A percentile compares a stretch with the other conserved stretches of the same genome.
Conservation (phyloP, 2,797 vertebrate species). For the Gambelia wislizenii region DNA sequence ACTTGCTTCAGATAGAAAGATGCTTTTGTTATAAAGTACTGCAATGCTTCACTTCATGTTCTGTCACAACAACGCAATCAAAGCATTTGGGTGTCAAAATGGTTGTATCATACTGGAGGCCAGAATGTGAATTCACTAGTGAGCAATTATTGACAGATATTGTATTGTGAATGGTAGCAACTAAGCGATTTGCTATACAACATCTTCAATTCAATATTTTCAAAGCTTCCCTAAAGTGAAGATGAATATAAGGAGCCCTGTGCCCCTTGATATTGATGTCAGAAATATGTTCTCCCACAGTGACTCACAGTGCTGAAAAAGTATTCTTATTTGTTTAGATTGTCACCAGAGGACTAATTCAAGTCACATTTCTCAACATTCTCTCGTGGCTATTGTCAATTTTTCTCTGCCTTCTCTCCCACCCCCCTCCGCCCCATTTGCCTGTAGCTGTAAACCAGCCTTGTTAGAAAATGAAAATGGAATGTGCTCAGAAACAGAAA, state of each 20-base stretch:
- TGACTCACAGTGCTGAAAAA: not conserved
- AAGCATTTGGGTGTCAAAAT: not conserved
- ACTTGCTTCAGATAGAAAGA: not conserved
- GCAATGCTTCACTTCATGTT: not conserved
- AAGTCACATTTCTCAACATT: not conserved
- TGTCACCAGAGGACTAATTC: slow-evolving; percentile 6
- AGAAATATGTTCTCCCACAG: slow-evolving; percentile 18
- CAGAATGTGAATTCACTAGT: not conserved
- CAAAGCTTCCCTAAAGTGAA: not conserved
- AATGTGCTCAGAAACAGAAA: slow-evolving; percentile 33
- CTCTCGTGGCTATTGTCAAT: not conserved
- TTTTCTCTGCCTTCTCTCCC: not conserved
- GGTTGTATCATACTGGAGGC: not conserved
- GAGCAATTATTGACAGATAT: slow-evolving; percentile 1
- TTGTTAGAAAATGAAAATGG: slow-evolving; percentile 34
- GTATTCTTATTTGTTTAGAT: slow-evolving; percentile 19
- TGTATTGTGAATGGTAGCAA: not conserved
- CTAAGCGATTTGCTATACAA: not conserved
- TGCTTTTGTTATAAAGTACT: not conserved
- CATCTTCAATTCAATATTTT: slow-evolving; percentile 12
- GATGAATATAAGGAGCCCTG: not conserved
- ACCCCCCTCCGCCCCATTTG: not conserved
- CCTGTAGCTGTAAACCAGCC: not conserved
- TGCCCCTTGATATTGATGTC: not conserved
- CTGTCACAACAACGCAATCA: not conserved